These are phyloP conservation scores for Eupithecia abbreviata DNA, from an alignment of 2,888 invertebrate genomes.

Conservation along the genomic window DNA sequence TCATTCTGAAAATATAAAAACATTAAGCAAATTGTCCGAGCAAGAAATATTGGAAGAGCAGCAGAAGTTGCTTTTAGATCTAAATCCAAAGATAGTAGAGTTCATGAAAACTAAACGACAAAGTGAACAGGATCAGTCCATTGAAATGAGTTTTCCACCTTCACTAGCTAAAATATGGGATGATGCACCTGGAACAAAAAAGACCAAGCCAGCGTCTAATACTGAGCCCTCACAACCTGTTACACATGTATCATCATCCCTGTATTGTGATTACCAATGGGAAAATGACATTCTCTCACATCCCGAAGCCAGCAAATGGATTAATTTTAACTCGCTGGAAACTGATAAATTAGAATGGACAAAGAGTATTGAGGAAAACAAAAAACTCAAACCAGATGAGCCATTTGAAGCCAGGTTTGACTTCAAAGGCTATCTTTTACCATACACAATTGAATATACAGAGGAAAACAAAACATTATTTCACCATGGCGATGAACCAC, in stretches of 20 bases:
- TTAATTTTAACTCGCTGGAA: constrained; percentile 94
- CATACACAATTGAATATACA: constrained; percentile 85
- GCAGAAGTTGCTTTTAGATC: constrained; percentile 84
- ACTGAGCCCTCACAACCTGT: constrained; percentile 5
- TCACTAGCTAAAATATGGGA: neutral
- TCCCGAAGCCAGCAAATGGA: constrained; percentile 88
- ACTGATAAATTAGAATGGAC: constrained; percentile 95
- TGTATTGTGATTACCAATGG: constrained; percentile 63
- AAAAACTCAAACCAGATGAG: constrained; percentile 81
- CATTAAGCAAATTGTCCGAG: constrained; percentile 87
- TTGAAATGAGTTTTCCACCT: neutral
- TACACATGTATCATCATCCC: constrained; percentile 8
- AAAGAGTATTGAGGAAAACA: constrained; percentile 85
- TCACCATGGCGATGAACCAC: constrained; percentile 97
- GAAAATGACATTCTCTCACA: constrained; percentile 85
- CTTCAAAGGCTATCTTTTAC: constrained; percentile 90
- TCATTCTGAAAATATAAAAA: constrained; percentile 88
- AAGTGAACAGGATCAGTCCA: constrained; percentile 22
- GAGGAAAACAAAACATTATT: constrained; percentile 87
- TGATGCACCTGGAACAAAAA: constrained; percentile 54
- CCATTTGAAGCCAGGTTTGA: constrained; percentile 92
- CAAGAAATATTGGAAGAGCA: constrained; percentile 90
- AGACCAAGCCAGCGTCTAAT: constrained; percentile 49
- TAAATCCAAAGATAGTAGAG: constrained; percentile 87
- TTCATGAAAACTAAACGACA: constrained; percentile 83